Percentiles rank a stretch among this genome's conserved stretches.
Conservation (phyloP, 2,113 vertebrate species). For the Tragelaphus imberbis region DNA sequence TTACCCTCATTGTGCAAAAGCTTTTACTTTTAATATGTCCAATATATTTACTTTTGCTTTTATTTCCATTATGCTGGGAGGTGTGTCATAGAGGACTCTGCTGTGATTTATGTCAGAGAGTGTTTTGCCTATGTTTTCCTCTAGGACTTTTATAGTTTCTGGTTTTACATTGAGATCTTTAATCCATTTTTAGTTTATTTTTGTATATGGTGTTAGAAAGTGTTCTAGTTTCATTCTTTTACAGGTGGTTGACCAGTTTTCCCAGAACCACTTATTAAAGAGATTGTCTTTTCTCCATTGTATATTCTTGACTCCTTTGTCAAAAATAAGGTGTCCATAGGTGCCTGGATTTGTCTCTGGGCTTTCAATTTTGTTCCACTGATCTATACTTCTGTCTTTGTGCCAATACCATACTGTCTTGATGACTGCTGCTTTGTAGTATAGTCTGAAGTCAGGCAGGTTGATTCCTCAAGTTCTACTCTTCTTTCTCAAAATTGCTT, state of each 20-base stretch:
- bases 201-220: not conserved
- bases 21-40: not conserved
- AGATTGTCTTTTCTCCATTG: not conserved
- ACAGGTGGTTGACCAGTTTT: not conserved
- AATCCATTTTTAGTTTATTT: not conserved
- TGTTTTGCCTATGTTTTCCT: not conserved
- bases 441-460: not conserved
- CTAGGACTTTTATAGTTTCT: not conserved
- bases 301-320: not conserved
- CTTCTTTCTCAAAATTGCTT: not conserved
- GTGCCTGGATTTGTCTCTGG: not conserved
- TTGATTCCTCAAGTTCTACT: not conserved
- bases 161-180: not conserved
- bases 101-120: not conserved
- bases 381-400: not conserved
- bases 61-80: not conserved
- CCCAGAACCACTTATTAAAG: not conserved
- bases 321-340: not conserved
- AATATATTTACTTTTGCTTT: not conserved
- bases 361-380: not conserved
- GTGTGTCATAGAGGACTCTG: not conserved
- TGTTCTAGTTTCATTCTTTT: not conserved
- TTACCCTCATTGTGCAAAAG: not conserved
- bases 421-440: not conserved
- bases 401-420: not conserved